These are phyloP conservation scores for Microcebus griseorufus DNA, from an alignment of 2,113 vertebrate species.

Conservation along the genomic window DNA sequence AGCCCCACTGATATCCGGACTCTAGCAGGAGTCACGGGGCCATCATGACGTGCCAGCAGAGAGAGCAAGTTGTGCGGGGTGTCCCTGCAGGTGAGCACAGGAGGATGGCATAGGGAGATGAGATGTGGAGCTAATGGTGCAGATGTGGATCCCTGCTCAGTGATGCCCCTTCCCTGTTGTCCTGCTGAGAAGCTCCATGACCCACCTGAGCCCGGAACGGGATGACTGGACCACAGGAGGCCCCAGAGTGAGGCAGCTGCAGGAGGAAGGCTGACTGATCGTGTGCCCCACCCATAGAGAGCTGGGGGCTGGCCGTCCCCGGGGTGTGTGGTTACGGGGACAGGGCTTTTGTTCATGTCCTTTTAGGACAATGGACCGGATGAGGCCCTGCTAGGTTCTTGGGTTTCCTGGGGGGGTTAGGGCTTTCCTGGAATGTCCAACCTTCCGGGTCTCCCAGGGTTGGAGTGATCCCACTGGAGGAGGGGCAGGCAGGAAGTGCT, in stretches of 20 bases:
- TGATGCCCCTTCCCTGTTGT: background rate
- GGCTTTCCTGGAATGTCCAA: slow-evolving; percentile 27
- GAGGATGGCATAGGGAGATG: background rate
- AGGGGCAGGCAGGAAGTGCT: slow-evolving; percentile 20
- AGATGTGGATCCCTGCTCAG: background rate
- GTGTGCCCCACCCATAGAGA: background rate
- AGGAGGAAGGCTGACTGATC: background rate
- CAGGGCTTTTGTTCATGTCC: background rate
- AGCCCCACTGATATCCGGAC: background rate
- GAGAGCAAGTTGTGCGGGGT: background rate
- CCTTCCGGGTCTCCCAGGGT: background rate
- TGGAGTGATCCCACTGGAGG: background rate
- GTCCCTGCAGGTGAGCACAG: background rate
- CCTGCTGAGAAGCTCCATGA: background rate
- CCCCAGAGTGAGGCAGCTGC: background rate
- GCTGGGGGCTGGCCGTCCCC: background rate
- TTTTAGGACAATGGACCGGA: slow-evolving; percentile 59
- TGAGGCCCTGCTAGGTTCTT: background rate
- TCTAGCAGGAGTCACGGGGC: background rate
- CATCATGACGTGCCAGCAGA: background rate
- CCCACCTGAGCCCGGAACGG: background rate
- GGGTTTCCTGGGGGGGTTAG: slow-evolving; percentile 45
- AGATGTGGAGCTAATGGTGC: background rate
- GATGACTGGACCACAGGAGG: background rate
- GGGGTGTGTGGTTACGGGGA: background rate